A percentile compares a stretch with the other conserved stretches of the same genome.
Conservation (phyloP, 2,113 vertebrate species). For the Recurvirostra avosetta region DNA sequence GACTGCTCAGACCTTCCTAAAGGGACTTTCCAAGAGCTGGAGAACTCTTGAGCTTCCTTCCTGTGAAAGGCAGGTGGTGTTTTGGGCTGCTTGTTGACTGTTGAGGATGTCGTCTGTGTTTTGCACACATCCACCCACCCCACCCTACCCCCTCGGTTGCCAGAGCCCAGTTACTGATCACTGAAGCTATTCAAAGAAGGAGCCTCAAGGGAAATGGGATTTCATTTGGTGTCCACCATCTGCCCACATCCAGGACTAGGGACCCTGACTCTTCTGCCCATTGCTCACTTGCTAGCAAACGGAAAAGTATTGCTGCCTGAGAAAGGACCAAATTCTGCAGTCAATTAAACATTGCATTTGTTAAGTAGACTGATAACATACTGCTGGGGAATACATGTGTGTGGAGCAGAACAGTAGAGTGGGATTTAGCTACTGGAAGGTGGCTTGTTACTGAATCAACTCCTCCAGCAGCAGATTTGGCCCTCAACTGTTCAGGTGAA, state of each 20-base stretch:
- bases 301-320: not conserved
- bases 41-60: constrained; percentile 19
- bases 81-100: not conserved
- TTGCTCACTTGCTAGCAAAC: not conserved
- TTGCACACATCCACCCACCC: not conserved
- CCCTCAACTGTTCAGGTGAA: not conserved
- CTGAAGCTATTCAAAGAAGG: not conserved
- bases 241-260: not conserved
- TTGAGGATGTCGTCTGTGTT: not conserved
- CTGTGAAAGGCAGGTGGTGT: not conserved
- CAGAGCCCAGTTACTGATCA: not conserved
- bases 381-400: not conserved
- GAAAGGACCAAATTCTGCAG: not conserved
- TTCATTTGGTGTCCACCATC: not conserved
- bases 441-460: not conserved
- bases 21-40: constrained; percentile 23
- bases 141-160: not conserved
- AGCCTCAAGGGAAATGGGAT: not conserved
- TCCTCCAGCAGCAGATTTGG: not conserved
- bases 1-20: constrained; percentile 21
- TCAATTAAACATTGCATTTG: not conserved
- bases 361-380: not conserved
- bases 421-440: not conserved
- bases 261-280: not conserved
- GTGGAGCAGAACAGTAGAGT: not conserved